Percentiles rank a stretch among this genome's conserved stretches.
These are phyloP conservation scores for Adela reaumurella DNA, from an alignment of 2,888 invertebrate genomes.

Conservation along the genomic window DNA sequence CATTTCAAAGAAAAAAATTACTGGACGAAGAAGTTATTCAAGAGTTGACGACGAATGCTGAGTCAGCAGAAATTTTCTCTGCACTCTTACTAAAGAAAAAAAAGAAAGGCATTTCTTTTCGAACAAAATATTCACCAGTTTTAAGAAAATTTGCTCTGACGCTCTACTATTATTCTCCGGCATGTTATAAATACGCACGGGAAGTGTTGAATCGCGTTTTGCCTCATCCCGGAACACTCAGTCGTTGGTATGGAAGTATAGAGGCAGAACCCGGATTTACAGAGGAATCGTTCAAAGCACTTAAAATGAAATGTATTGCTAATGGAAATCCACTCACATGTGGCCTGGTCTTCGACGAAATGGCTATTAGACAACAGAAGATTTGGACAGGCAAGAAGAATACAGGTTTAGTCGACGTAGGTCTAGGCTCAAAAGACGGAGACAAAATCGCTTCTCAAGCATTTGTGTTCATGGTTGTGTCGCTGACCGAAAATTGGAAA, in stretches of 20 bases:
- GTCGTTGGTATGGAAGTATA: conserved; percentile 13
- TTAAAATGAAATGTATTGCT: conserved; percentile 6
- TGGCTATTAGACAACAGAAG: conserved; percentile 13
- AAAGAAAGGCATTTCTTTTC: too few relatives aligned
- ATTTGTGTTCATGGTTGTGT: conserved; percentile 15
- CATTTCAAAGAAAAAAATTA: too few relatives aligned
- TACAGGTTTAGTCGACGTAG: conserved; percentile 10
- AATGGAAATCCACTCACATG: conserved; percentile 7
- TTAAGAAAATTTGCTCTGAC: conserved; percentile 13
- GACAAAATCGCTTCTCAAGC: conserved; percentile 6
- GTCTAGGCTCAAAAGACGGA: conserved; percentile 2
- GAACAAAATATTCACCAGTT: too few relatives aligned
- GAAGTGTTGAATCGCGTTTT: conserved; percentile 10
- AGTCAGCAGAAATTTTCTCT: too few relatives aligned
- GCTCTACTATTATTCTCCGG: conserved; percentile 14
- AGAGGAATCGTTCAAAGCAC: conserved; percentile 9
- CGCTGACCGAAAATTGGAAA: conserved; percentile 16
- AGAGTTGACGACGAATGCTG: too few relatives aligned
- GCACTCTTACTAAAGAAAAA: too few relatives aligned
- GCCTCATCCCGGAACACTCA: conserved; percentile 15
- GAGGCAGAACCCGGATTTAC: conserved; percentile 16
- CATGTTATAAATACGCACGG: conserved; percentile 15
- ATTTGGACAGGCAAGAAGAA: conserved; percentile 10
- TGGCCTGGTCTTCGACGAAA: conserved; percentile 13
- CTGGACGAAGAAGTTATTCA: too few relatives aligned